Evolutionary conservation across 1,140 invertebrate genomes (phyloP), one percentile per base, ranked within the genome.

Genomic region (Bathynomus jamesi): DNA sequence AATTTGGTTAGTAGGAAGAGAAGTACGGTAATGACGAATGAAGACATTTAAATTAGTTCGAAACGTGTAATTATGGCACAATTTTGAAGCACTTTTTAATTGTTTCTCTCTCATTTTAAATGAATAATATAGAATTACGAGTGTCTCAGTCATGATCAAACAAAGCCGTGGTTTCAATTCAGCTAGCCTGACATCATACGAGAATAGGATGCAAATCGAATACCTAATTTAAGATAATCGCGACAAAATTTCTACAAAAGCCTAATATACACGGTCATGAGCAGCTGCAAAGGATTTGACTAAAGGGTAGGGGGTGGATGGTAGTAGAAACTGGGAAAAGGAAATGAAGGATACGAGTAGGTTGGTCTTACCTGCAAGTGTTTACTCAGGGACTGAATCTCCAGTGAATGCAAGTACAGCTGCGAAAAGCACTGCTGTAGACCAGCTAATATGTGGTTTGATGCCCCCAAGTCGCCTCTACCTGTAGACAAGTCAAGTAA

Each of bases 301-400:
- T n/a, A n/a, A 67, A 31, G 65, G 3, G 65, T 3, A 66, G 24
- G 29, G 21, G 28, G 29, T 32, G 65, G 65, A 13, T 21, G 27
- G 32, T n/a, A 46, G 25, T 31, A n/a, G 5, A 21, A 27, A 25
- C 28, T 32, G 2, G 10, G 17, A 28, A 68, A 28, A 53, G 66
- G 66, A 40, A 17, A 32, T 11, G 40, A 27, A 10, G 32, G 10
- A 28, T 68, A 68, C 3, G 32, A 17, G n/a, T 68, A 32, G 13
- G 66, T 28, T n/a, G 62, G 75, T 61, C 75, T 73, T 61, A 76
- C 75, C 75, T 76, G 75, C 60, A 76, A 69, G 32, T 76, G 75
- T 63, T 76, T 76, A 67, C 72, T 76, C 31, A 76, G 72, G 28
- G 75, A 68, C 75, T 76, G 75, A 24, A 76, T 76, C 40, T 76